A percentile compares a stretch with the other conserved stretches of the same genome.
Conservation (phyloP, 2,888 invertebrate species). For the Lithosia quadra region DNA sequence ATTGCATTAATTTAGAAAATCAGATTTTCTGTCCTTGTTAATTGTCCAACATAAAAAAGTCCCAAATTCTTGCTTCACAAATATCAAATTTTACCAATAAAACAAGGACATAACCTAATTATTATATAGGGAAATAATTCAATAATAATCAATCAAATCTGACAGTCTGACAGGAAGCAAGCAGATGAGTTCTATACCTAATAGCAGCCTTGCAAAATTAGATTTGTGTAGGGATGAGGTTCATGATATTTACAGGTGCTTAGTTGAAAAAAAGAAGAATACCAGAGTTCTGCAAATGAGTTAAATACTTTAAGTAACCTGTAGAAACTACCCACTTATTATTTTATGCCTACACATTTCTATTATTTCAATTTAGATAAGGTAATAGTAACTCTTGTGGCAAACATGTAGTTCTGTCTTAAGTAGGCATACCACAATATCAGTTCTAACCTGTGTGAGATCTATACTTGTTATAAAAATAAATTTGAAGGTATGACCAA, state of each 20-base stretch:
- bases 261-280: neutral
- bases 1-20: too few relatives aligned
- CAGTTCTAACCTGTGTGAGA: neutral
- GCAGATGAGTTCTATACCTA: neutral
- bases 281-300: neutral
- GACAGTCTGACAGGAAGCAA: too few relatives aligned
- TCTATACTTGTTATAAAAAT: neutral
- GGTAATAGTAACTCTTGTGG: neutral
- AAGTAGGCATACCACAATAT: neutral
- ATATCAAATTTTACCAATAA: too few relatives aligned
- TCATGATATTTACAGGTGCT: neutral
- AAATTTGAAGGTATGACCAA: neutral
- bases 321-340: conserved; percentile 2
- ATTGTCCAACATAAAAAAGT: too few relatives aligned
- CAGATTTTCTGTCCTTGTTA: too few relatives aligned
- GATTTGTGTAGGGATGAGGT: neutral
- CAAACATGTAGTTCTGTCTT: neutral
- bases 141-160: too few relatives aligned
- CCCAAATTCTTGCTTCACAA: too few relatives aligned
- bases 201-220: neutral
- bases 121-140: too few relatives aligned
- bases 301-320: neutral
- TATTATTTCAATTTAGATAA: neutral
- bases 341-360: neutral
- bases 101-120: too few relatives aligned